These are phyloP conservation scores for Sebastes matsubarae DNA, from an alignment of 2,797 vertebrate genomes.

Conservation along the genomic window DNA sequence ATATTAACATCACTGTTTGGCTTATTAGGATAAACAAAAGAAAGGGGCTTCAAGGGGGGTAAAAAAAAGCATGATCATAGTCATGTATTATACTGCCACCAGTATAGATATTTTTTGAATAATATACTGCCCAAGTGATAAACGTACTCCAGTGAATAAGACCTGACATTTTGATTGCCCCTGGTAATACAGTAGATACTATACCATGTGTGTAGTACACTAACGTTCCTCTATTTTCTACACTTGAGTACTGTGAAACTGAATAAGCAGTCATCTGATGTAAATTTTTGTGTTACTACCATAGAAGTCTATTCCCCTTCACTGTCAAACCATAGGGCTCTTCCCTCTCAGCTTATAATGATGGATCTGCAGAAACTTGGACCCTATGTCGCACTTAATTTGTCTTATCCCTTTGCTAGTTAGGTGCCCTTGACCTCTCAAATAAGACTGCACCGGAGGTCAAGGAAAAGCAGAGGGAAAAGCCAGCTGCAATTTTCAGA, in stretches of 20 bases:
- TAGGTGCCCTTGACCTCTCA: constrained; percentile 21
- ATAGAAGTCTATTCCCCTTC: not conserved
- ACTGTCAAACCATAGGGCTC: not conserved
- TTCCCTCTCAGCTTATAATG: not conserved
- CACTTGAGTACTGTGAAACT: not conserved
- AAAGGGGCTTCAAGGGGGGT: not conserved
- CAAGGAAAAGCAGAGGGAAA: constrained; percentile 12
- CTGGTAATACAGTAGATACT: not conserved
- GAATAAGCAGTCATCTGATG: not conserved
- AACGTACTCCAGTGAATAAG: not conserved
- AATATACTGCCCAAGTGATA: not conserved
- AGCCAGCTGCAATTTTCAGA: constrained; percentile 5
- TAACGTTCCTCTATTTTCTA: not conserved
- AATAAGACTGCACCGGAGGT: constrained; percentile 1
- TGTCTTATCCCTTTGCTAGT: constrained; percentile 1
- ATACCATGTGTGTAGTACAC: not conserved
- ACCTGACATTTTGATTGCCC: not conserved
- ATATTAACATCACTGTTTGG: not conserved
- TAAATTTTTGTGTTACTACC: not conserved
- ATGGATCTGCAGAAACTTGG: not conserved
- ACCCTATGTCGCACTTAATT: not conserved
- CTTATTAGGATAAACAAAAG: not conserved
- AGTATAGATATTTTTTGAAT: not conserved
- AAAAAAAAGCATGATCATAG: not conserved
- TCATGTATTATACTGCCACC: not conserved